Evolutionary conservation across 2,888 invertebrate species (phyloP).

Genomic region (Andrena praecox): DNA sequence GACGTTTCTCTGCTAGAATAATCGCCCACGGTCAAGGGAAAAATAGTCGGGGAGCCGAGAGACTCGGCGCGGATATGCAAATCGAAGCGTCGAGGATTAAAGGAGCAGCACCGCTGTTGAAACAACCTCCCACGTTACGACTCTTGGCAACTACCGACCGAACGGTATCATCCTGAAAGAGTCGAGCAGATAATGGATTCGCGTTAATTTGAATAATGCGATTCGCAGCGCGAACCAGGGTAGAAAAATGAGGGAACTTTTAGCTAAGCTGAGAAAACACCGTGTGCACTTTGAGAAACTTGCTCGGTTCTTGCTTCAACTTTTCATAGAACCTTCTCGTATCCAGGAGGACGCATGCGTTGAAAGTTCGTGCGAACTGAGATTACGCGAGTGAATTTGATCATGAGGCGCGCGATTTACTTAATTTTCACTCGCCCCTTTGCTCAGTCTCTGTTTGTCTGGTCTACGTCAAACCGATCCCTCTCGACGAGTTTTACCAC

Average conservation of each 20-base stretch:
- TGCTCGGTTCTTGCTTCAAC: too few species aligned
- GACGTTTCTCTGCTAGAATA: constrained; percentile 20
- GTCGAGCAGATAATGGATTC: constrained; percentile 22
- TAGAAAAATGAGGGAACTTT: neutral
- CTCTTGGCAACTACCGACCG: neutral
- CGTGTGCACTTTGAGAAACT: too few species aligned
- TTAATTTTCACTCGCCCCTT: neutral
- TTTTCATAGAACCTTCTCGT: too few species aligned
- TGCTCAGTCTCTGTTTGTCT: too few species aligned
- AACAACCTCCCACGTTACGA: neutral
- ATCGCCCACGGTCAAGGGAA: constrained; percentile 53
- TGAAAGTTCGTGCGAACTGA: too few species aligned
- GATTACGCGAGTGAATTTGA: too few species aligned
- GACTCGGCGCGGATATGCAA: constrained; percentile 25
- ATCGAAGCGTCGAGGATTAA: constrained; percentile 12
- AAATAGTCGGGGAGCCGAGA: constrained; percentile 8
- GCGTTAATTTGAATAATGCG: constrained; percentile 25
- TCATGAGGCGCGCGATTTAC: too few species aligned
- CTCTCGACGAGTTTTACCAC: too few species aligned
- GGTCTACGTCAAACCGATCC: too few species aligned
- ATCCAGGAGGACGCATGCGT: too few species aligned
- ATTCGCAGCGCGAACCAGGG: neutral
- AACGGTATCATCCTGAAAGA: neutral
- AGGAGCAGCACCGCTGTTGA: neutral
- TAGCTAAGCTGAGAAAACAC: neutral